Conservation (phyloP, 1,140 invertebrate species). For the Macrosteles quadrilineatus region DNA sequence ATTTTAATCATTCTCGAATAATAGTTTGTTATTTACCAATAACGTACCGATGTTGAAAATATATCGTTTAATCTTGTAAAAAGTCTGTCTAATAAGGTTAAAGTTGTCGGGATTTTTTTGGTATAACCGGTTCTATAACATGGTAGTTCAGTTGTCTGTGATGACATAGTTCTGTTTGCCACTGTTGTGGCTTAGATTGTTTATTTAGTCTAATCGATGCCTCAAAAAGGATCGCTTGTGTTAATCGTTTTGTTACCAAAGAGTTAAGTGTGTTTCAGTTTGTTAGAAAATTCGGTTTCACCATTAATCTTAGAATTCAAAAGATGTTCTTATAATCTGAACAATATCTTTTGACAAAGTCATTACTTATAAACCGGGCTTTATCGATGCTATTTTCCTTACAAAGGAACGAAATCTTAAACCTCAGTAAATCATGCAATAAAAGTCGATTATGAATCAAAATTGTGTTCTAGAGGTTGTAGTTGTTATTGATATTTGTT, state of each 20-base stretch:
- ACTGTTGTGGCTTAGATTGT: neutral
- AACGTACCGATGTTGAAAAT: constrained; percentile 23
- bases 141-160: neutral
- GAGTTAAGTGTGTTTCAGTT: constrained; percentile 23
- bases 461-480: neutral
- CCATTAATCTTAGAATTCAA: constrained; percentile 5
- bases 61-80: constrained; percentile 26
- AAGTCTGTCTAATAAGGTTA: constrained; percentile 9
- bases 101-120: neutral
- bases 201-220: constrained; percentile 21
- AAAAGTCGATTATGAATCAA: neutral
- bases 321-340: neutral
- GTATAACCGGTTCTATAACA: neutral
- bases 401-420: neutral
- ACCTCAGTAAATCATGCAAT: neutral
- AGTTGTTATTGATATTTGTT: neutral
- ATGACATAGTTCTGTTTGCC: neutral
- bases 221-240: constrained; percentile 18
- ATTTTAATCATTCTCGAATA: constrained; percentile 33
- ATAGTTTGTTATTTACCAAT: constrained; percentile 33
- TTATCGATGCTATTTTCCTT: neutral
- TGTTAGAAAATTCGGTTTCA: constrained; percentile 16
- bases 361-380: neutral
- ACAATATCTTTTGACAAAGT: neutral
- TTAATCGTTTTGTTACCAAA: constrained; percentile 33